phyloP scores from a whole-genome alignment of 2,888 invertebrate genomes.

The Urechis unicinctus region DNA sequence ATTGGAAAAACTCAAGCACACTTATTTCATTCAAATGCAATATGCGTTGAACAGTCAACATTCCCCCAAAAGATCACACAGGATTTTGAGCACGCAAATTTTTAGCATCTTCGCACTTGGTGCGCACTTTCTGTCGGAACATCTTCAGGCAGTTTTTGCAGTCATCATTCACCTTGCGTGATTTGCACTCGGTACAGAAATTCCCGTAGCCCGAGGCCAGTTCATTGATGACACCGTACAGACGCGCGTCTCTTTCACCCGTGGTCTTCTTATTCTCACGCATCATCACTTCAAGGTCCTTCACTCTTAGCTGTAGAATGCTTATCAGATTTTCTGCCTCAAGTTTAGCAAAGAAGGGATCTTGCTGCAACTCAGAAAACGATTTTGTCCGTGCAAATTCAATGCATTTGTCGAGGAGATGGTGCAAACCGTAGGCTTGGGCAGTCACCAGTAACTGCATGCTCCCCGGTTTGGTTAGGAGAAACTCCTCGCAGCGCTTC shows the following conservation, averaged over 20 bases:
- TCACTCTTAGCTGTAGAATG: constrained; percentile 23
- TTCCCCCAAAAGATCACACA: too few relatives aligned
- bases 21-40: too few relatives aligned
- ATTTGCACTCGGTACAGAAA: constrained; percentile 26
- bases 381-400: constrained; percentile 31
- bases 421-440: constrained; percentile 28
- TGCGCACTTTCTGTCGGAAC: constrained; percentile 24
- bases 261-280: constrained; percentile 15
- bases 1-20: too few relatives aligned
- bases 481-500: constrained; percentile 46
- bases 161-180: constrained; percentile 20
- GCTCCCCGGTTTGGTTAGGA: constrained; percentile 30
- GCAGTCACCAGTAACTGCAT: constrained; percentile 37
- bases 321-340: constrained; percentile 29
- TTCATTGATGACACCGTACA: constrained; percentile 24
- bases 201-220: constrained; percentile 24
- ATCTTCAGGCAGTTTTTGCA: constrained; percentile 25
- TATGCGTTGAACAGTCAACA: too few relatives aligned
- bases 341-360: constrained; percentile 25
- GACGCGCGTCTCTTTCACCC: constrained; percentile 20
- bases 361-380: constrained; percentile 31
- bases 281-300: constrained; percentile 15
- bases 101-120: constrained; percentile 24
- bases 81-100: constrained; percentile 18
- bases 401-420: constrained; percentile 21